These are phyloP conservation scores for Lymantria dispar DNA, from an alignment of 2,888 invertebrate genomes.

Conservation along the genomic window DNA sequence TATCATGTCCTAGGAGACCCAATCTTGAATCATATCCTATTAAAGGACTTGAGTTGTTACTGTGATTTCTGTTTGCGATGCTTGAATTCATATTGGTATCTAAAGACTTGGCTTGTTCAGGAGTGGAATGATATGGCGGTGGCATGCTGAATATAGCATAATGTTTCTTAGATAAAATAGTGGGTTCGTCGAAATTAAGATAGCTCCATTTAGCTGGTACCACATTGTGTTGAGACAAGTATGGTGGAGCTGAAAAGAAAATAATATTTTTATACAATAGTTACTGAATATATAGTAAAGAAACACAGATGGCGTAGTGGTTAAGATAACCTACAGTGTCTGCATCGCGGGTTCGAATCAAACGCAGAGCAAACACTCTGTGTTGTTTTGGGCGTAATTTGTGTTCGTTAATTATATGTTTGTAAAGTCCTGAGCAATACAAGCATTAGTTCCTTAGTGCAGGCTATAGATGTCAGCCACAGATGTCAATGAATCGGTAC, in stretches of 20 bases:
- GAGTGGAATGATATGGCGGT: conserved; percentile 88
- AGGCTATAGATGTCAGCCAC: no score
- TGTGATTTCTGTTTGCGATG: conserved; percentile 83
- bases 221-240: conserved; percentile 91
- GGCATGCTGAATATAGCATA: conserved; percentile 87
- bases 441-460: no score
- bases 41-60: conserved; percentile 71
- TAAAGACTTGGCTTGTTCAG: conserved; percentile 68
- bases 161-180: conserved; percentile 79
- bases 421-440: no score
- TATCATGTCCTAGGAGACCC: conserved; percentile 61
- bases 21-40: conserved; percentile 65
- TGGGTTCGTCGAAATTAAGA: conserved; percentile 68
- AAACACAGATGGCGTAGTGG: no score
- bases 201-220: conserved; percentile 93
- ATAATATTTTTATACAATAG: not conserved
- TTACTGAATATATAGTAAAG: no score
- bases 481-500: no score
- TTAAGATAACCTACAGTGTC: no score
- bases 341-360: no score
- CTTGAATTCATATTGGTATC: conserved; percentile 89
- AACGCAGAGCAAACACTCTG: no score
- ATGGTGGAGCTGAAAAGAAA: conserved; percentile 86
- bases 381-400: no score
- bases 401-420: no score